A percentile compares a stretch with the other conserved stretches of the same genome.
These are phyloP conservation scores for Drosophila takahashii DNA, from an alignment of 1,140 invertebrate genomes.

Conservation along the genomic window DNA sequence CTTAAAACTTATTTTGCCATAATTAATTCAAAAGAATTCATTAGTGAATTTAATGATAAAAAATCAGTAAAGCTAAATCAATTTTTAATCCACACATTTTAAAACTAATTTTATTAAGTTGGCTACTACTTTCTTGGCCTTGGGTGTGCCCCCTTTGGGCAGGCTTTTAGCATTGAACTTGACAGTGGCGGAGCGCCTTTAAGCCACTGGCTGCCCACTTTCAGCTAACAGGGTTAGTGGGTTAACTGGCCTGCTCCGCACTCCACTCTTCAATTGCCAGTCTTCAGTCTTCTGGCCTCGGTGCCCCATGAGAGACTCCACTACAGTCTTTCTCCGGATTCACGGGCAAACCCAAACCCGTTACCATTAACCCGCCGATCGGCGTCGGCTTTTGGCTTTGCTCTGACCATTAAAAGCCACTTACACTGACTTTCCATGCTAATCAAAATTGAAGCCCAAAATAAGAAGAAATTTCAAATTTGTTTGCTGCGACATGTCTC, in stretches of 20 bases:
- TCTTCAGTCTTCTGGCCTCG: background rate
- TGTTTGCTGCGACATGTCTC: slow-evolving; percentile 43
- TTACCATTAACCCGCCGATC: slow-evolving; percentile 47
- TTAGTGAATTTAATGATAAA: too few species aligned
- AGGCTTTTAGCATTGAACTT: slow-evolving; percentile 69
- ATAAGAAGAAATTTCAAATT: slow-evolving; percentile 63
- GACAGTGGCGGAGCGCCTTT: slow-evolving; percentile 44
- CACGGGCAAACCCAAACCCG: slow-evolving; percentile 49
- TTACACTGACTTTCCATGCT: slow-evolving; percentile 70
- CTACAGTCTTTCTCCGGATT: slow-evolving; percentile 23
- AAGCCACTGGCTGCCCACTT: slow-evolving; percentile 42
- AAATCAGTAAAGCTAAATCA: too few species aligned
- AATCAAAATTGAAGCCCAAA: slow-evolving; percentile 27
- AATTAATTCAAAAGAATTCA: too few species aligned
- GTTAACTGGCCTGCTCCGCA: slow-evolving; percentile 61
- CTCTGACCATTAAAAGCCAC: slow-evolving; percentile 65
- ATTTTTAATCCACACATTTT: too few species aligned
- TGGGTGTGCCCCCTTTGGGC: slow-evolving; percentile 1
- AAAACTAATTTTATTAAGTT: background rate
- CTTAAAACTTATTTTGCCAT: too few species aligned
- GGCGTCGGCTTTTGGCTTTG: slow-evolving; percentile 56
- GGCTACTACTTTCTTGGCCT: background rate
- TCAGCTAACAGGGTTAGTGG: slow-evolving; percentile 78
- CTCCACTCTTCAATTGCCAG: background rate
- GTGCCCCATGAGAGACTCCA: background rate